phyloP scores from a whole-genome alignment of 2,888 invertebrate genomes.

The Eristalis tenax region DNA sequence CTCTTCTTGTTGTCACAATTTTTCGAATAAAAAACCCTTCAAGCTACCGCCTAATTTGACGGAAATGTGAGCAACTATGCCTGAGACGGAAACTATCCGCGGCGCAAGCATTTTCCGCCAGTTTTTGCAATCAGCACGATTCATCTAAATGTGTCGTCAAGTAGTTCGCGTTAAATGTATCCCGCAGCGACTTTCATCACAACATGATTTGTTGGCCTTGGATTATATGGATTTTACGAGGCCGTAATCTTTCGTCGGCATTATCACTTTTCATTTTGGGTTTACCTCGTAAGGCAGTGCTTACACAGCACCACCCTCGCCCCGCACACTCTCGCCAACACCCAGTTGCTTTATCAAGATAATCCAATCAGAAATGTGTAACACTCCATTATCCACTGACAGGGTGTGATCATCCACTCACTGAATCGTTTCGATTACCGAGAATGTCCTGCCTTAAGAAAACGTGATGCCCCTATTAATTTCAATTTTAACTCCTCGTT shows the following conservation, averaged over 20 bases:
- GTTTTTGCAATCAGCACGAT: neutral
- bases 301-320: neutral
- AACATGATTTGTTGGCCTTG: neutral
- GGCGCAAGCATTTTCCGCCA: neutral
- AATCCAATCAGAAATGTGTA: neutral
- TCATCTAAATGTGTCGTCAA: neutral
- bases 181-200: neutral
- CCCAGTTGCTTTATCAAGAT: neutral
- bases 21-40: neutral
- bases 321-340: neutral
- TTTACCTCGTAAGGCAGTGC: neutral
- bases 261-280: neutral
- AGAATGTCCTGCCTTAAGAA: conserved; percentile 19
- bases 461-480: conserved; percentile 28
- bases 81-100: too few species aligned
- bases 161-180: neutral
- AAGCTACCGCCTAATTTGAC: neutral
- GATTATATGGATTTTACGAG: neutral
- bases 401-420: conserved; percentile 11
- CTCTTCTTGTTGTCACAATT: too few species aligned
- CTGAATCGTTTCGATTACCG: conserved; percentile 1
- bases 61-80: neutral
- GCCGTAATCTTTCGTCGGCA: neutral
- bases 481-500: conserved; percentile 18
- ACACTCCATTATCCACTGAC: conserved; percentile 29